A percentile compares a stretch with the other conserved stretches of the same genome.
Evolutionary conservation across 1,140 invertebrate species (phyloP).

Genomic region (Calephelis virginiensis): DNA sequence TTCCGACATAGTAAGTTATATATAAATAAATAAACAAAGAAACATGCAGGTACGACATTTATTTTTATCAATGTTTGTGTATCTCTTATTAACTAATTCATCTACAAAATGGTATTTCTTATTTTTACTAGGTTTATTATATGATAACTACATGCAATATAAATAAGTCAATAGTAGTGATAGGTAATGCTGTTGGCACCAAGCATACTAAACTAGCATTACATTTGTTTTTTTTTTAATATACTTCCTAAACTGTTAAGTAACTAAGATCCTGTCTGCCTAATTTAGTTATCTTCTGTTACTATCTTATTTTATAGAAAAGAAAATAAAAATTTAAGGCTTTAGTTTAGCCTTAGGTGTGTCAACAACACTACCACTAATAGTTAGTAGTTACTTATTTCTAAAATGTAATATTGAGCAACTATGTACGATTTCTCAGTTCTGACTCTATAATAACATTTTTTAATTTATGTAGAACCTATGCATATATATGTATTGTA

Average conservation of each 20-base stretch:
- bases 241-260: not conserved
- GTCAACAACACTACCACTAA: too few species aligned
- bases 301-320: too few species aligned
- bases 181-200: too few species aligned
- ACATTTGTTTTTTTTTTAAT: too few species aligned
- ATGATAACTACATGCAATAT: slow-evolving; percentile 15
- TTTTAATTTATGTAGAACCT: not conserved
- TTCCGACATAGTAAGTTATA: not conserved
- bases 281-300: too few species aligned
- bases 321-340: too few species aligned
- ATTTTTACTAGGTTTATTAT: not conserved
- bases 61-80: not conserved
- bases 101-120: not conserved
- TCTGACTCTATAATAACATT: slow-evolving; percentile 8
- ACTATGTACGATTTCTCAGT: slow-evolving; percentile 38
- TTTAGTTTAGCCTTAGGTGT: too few species aligned
- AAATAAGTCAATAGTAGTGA: not conserved
- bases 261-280: not conserved
- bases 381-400: too few species aligned
- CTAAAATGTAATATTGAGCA: slow-evolving; percentile 36
- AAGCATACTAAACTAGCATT: too few species aligned
- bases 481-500: not conserved
- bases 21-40: not conserved
- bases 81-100: not conserved
- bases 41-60: slow-evolving; percentile 4